Conservation (phyloP, 1,140 invertebrate species). For the Drepana arcuata region DNA sequence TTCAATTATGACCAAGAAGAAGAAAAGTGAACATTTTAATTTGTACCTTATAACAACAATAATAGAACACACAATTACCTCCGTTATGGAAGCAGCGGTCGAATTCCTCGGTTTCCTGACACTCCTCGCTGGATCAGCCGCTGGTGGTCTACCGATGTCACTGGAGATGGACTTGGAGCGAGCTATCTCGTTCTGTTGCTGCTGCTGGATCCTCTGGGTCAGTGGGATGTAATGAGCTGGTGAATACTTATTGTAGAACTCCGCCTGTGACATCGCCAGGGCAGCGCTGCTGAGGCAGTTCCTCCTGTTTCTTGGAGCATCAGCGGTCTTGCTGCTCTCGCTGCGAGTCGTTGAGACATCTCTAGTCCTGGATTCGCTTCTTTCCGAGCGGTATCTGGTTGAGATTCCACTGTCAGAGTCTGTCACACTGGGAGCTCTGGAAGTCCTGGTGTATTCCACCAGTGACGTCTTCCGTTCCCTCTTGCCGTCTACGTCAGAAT, state of each 20-base stretch:
- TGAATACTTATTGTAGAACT: conserved; percentile 76
- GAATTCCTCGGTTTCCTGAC: conserved; percentile 46
- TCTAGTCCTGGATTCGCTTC: conserved; percentile 49
- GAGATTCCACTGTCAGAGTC: conserved; percentile 64
- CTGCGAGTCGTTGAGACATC: conserved; percentile 58
- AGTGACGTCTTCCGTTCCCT: conserved; percentile 56
- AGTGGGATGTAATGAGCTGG: conserved; percentile 76
- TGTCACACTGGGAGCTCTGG: conserved; percentile 55
- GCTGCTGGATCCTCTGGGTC: conserved; percentile 62
- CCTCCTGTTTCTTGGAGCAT: conserved; percentile 36
- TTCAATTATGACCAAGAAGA: too few species aligned
- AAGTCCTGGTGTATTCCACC: conserved; percentile 50
- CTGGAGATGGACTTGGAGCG: conserved; percentile 72
- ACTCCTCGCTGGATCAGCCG: conserved; percentile 27
- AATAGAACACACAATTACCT: conserved; percentile 33
- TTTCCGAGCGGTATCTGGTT: conserved; percentile 44
- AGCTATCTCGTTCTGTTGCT: conserved; percentile 49
- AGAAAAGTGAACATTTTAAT: too few species aligned
- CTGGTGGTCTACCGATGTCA: conserved; percentile 65
- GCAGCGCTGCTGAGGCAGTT: conserved; percentile 36
- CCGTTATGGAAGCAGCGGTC: conserved; percentile 44
- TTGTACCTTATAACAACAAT: not conserved
- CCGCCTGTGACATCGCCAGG: conserved; percentile 67
- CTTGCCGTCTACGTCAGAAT: conserved; percentile 51
- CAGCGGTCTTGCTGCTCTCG: conserved; percentile 48